phyloP scores from a whole-genome alignment of 2,113 vertebrate genomes.

The Oreochromis niloticus region DNA sequence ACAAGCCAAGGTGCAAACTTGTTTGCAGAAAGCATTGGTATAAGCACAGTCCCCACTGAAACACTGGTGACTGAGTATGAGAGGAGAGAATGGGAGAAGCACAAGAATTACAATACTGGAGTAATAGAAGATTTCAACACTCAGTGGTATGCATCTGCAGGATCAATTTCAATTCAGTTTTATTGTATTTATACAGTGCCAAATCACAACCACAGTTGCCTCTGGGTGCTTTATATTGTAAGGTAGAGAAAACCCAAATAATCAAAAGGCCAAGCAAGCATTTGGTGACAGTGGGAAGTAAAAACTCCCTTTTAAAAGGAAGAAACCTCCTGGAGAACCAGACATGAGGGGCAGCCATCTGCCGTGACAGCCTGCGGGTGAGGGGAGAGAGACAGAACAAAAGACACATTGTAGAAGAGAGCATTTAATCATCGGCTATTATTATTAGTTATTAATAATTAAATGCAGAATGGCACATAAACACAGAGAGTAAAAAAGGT shows the following conservation, averaged over 20 bases:
- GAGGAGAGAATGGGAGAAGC: constrained; percentile 65
- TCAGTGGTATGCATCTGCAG: constrained; percentile 44
- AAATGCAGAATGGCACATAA: background rate
- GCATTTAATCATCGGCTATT: background rate
- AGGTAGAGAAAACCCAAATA: background rate
- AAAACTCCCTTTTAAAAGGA: background rate
- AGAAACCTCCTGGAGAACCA: background rate
- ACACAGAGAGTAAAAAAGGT: background rate
- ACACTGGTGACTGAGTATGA: constrained; percentile 62
- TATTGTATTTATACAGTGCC: background rate
- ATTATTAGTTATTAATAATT: background rate
- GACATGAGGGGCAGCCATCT: background rate
- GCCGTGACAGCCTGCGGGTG: background rate
- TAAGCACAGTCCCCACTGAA: constrained; percentile 48
- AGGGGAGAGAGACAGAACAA: background rate
- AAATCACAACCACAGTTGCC: background rate
- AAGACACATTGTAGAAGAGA: background rate
- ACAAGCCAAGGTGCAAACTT: constrained; percentile 66
- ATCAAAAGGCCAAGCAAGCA: background rate
- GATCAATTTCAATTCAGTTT: background rate
- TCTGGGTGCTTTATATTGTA: background rate
- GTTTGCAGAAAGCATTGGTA: constrained; percentile 70
- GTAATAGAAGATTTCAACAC: constrained; percentile 68
- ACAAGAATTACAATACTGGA: constrained; percentile 55
- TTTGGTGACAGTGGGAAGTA: background rate